Evolutionary conservation across 2,113 vertebrate species (phyloP), one percentile per base, ranked within the genome.

Genomic region (Seriola quinqueradiata): DNA sequence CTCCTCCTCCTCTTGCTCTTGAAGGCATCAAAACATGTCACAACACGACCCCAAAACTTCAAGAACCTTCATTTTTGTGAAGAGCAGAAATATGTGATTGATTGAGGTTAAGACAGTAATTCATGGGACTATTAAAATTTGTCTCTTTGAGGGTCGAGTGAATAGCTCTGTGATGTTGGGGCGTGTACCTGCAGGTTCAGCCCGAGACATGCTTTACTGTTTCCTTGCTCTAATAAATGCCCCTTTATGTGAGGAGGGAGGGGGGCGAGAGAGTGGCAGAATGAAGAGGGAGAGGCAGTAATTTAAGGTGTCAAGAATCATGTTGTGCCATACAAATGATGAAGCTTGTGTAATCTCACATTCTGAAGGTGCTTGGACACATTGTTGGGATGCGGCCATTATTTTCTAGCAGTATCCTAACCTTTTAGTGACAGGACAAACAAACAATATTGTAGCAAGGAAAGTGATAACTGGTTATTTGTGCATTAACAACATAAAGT

Each of bases 131-230:
- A 65, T 79, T 91, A 44, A 83, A 81, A 87, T 86, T 23, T 50
- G 84, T 83, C 79, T 90, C 80, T 81, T 21, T 55, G 72, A 58
- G 81, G 87, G 77, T 85, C 17, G 64, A 40, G 40, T 44, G 46
- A 69, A 79, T 73, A 66, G 55, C 77, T 79, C 44, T 87, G 69
- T 85, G 83, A 91, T 87, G 81, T 70, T 12, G 38, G 74, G 82
- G 82, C 86, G 32, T 87, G 87, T 84, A 23, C 36, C 55, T 70
- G 65, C 88, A 92, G 80, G 88, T 83, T 55, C 40, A 67, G 61
- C 57, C 57, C 5, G 64, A 66, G 63, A 66, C 38, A 82, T 72
- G 77, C 84, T 89, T 91, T 68, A 86, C 75, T 5, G 42, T 64
- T 78, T 46, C 71, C n/a, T 67, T 50, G 14, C 66, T 54, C 55